phyloP scores from a whole-genome alignment of 2,113 vertebrate genomes.

The Caracal caracal region DNA sequence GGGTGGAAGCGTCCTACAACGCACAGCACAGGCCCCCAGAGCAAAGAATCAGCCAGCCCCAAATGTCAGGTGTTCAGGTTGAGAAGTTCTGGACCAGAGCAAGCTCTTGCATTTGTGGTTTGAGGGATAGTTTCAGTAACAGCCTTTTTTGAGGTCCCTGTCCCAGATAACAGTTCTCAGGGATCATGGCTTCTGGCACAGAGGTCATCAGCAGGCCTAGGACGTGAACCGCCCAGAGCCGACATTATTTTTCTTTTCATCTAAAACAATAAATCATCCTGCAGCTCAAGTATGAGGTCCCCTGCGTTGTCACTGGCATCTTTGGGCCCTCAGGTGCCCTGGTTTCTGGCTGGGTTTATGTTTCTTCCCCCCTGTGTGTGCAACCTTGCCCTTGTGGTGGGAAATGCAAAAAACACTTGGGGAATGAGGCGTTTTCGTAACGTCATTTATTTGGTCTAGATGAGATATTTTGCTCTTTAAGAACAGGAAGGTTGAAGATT shows the following conservation, averaged over 20 bases:
- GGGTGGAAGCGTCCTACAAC: neutral
- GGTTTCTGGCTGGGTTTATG: neutral
- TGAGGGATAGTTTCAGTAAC: neutral
- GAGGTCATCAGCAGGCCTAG: neutral
- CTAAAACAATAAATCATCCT: neutral
- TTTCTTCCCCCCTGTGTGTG: neutral
- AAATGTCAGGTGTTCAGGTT: neutral
- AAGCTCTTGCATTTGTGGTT: neutral
- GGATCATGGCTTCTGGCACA: neutral
- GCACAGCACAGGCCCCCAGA: too few relatives aligned
- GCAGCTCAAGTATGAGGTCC: neutral
- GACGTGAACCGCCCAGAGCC: neutral
- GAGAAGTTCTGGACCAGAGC: neutral
- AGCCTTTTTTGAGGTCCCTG: neutral
- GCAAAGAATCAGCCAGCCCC: neutral
- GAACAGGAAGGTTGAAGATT: conserved; percentile 29
- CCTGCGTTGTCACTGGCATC: neutral
- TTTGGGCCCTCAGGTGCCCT: neutral
- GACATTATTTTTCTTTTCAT: neutral
- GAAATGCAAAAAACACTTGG: neutral
- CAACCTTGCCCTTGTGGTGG: neutral
- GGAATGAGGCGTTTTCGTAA: conserved; percentile 8
- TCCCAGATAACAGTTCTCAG: neutral
- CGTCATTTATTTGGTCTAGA: conserved; percentile 71
- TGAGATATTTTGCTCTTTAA: conserved; percentile 12